phyloP scores from a whole-genome alignment of 2,888 invertebrate genomes.

The Opisthograptis luteolata region DNA sequence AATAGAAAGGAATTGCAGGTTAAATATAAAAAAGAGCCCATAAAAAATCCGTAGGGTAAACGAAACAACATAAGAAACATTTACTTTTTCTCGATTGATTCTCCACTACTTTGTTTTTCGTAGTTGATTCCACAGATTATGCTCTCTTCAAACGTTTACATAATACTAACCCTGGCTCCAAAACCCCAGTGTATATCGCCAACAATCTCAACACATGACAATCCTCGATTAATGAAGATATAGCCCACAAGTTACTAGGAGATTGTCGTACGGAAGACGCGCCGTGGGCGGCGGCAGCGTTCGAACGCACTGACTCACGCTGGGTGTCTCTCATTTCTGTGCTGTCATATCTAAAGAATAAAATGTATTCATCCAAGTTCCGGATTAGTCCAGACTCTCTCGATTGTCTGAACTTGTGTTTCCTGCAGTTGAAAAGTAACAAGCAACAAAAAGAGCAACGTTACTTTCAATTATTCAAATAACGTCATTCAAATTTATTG shows the following conservation, averaged over 20 bases:
- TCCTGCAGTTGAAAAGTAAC: too few species aligned
- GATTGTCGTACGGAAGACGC: constrained; percentile 46
- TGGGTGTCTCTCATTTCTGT: constrained; percentile 41
- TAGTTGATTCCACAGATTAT: background rate
- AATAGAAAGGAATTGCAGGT: too few species aligned
- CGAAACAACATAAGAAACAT: too few species aligned
- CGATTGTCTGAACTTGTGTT: background rate
- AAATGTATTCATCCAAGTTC: constrained; percentile 18
- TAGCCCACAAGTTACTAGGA: constrained; percentile 40
- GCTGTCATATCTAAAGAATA: constrained; percentile 37
- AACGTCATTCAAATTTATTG: too few species aligned
- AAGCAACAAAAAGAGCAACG: too few species aligned
- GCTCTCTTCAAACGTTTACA: background rate
- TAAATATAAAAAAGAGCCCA: too few species aligned
- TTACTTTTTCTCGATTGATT: too few species aligned
- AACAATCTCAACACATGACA: constrained; percentile 32
- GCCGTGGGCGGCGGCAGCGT: constrained; percentile 50
- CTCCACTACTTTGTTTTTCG: too few species aligned
- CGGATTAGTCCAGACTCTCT: constrained; percentile 12
- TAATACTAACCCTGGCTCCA: constrained; percentile 10
- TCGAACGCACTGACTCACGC: constrained; percentile 49
- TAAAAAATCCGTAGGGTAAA: too few species aligned
- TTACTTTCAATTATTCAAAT: too few species aligned
- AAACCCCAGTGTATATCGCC: constrained; percentile 37
- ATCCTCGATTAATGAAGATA: constrained; percentile 32